These are phyloP conservation scores for Matsumurasca onukii DNA, from an alignment of 1,140 invertebrate species.

Conservation along the genomic window DNA sequence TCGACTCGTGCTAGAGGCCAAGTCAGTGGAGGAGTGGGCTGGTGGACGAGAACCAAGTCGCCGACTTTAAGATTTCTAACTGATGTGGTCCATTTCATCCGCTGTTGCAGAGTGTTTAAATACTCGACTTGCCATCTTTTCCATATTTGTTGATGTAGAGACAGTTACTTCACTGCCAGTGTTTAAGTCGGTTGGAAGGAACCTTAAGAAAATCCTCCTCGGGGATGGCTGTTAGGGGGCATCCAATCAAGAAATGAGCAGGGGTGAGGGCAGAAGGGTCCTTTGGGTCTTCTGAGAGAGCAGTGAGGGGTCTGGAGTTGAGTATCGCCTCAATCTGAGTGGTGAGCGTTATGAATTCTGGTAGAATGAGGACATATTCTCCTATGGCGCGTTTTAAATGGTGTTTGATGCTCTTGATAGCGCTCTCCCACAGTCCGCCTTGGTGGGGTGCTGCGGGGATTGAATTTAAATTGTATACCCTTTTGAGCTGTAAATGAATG, in stretches of 20 bases:
- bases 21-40: neutral
- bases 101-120: conserved; percentile 42
- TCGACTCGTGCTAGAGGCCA: conserved; percentile 42
- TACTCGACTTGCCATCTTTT: conserved; percentile 44
- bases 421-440: conserved; percentile 48
- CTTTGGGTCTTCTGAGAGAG: conserved; percentile 32
- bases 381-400: conserved; percentile 37
- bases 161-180: conserved; percentile 39
- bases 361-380: conserved; percentile 38
- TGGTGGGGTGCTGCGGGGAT: conserved; percentile 45
- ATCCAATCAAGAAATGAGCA: conserved; percentile 43
- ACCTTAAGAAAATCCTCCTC: conserved; percentile 31
- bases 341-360: conserved; percentile 44
- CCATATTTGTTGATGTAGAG: conserved; percentile 44
- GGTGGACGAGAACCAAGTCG: conserved; percentile 37
- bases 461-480: conserved; percentile 48
- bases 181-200: conserved; percentile 35
- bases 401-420: conserved; percentile 39
- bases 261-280: conserved; percentile 38
- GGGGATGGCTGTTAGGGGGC: conserved; percentile 34
- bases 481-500: conserved; percentile 17
- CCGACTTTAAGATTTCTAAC: conserved; percentile 27
- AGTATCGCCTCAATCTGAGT: conserved; percentile 36
- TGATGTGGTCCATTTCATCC: conserved; percentile 41
- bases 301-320: conserved; percentile 40